phyloP scores from a whole-genome alignment of 1,140 invertebrate species.

The Cydia strobilella region DNA sequence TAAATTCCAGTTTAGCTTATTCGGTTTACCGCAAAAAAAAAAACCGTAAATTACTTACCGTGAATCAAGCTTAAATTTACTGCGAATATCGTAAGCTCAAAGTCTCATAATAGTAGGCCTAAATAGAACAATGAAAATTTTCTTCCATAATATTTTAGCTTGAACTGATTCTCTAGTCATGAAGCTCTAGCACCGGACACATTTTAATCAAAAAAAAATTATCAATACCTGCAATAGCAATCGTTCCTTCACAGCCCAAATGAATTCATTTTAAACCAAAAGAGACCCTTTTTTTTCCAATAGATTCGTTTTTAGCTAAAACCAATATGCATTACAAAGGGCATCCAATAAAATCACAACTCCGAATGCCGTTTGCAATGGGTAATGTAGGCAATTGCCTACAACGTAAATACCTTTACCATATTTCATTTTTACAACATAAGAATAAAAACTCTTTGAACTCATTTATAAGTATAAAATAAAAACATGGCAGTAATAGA shows the following conservation, averaged over 20 bases:
- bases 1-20: no score
- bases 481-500: no score
- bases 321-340: slow-evolving; percentile 3
- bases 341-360: background rate
- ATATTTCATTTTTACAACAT: no score
- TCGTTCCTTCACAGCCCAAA: background rate
- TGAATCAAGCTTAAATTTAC: slow-evolving; percentile 16
- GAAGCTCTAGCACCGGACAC: no score
- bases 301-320: background rate
- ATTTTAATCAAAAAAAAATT: no score
- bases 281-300: background rate
- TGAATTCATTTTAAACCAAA: background rate
- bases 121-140: background rate
- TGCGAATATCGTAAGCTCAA: background rate
- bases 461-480: no score
- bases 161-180: no score
- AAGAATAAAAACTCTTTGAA: no score
- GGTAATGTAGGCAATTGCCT: no score
- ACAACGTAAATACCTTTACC: no score
- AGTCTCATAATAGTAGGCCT: background rate
- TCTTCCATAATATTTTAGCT: background rate
- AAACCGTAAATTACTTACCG: slow-evolving; percentile 10
- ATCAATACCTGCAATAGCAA: background rate
- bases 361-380: background rate
- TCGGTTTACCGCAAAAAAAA: slow-evolving; percentile 16